Percentiles rank a stretch among this genome's conserved stretches.
Evolutionary conservation across 35 echinoderm and acorn worm genomes (phyloP).

Genomic region (Ptychodera flava): DNA sequence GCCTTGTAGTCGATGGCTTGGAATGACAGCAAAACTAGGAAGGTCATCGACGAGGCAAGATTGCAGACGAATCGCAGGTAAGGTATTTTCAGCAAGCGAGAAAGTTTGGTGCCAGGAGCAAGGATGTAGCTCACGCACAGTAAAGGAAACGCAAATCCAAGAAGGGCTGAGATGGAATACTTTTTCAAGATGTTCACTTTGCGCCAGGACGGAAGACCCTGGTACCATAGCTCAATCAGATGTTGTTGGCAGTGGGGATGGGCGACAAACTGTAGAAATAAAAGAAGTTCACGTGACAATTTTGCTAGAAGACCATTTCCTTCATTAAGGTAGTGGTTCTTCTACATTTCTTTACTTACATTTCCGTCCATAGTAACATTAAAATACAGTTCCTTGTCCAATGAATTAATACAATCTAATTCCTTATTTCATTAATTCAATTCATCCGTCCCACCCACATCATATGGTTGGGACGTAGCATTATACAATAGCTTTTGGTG

Average conservation of each 20-base stretch:
- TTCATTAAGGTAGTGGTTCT: no score
- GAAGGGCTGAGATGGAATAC: constrained; percentile 43
- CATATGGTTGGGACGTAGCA: no score
- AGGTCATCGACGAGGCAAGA: constrained; percentile 71
- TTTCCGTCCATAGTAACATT: no score
- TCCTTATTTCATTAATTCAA: no score
- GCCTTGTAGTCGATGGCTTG: constrained; percentile 78
- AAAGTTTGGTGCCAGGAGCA: constrained; percentile 53
- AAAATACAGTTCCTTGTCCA: no score
- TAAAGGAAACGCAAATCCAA: constrained; percentile 71
- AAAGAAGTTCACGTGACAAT: no score
- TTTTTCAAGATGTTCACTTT: constrained; percentile 51
- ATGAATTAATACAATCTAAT: no score
- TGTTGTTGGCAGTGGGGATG: constrained; percentile 97
- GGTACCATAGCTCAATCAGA: constrained; percentile 93
- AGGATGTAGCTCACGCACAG: constrained; percentile 75
- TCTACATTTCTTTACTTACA: no score
- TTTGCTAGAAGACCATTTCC: no score
- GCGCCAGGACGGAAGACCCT: constrained; percentile 86
- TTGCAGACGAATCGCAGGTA: constrained; percentile 95
- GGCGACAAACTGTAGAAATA: constrained; percentile 75
- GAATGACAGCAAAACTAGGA: constrained; percentile 70
- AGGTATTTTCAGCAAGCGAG: constrained; percentile 62
- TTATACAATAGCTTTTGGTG: no score
- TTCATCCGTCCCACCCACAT: no score